Evolutionary conservation across 92 coral and sea anemone genomes (phyloP).

Genomic region (Scolanthus callimorphus): DNA sequence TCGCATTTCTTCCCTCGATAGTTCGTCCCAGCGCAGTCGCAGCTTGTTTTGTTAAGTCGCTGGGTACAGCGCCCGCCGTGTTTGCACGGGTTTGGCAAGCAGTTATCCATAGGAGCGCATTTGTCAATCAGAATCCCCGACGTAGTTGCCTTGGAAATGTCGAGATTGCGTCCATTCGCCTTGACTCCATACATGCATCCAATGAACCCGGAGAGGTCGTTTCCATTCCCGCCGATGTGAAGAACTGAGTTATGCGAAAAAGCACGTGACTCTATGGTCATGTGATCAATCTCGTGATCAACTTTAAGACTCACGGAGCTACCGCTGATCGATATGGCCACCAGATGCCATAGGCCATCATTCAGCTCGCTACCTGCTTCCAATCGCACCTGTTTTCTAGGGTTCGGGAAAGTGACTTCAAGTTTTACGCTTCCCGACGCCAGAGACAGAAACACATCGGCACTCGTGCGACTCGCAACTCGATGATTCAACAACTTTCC

Average conservation of each 20-base stretch:
- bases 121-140: conserved; percentile 20
- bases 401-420: conserved; percentile 31
- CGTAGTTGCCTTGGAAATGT: conserved; percentile 9
- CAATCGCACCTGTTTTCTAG: conserved; percentile 24
- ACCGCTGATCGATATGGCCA: conserved; percentile 49
- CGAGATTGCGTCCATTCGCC: conserved; percentile 49
- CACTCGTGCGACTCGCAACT: conserved; percentile 27
- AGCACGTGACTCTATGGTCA: conserved; percentile 6
- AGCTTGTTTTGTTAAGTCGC: conserved; percentile 29
- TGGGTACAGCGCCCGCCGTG: conserved; percentile 76
- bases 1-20: conserved; percentile 61
- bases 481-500: conserved; percentile 69
- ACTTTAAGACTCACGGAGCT: conserved; percentile 38
- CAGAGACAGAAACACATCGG: conserved; percentile 43
- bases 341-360: conserved; percentile 84
- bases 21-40: conserved; percentile 75
- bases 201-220: conserved; percentile 36
- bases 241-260: conserved; percentile 42
- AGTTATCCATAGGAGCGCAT: conserved; percentile 60
- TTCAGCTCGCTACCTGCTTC: conserved; percentile 37
- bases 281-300: conserved; percentile 31
- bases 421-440: conserved; percentile 47
- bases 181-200: conserved; percentile 80
- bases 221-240: conserved; percentile 40
- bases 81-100: conserved; percentile 75